Percentiles rank a stretch among this genome's conserved stretches.
Evolutionary conservation across 2,113 vertebrate genomes (phyloP).

Genomic region (Acinonyx jubatus): DNA sequence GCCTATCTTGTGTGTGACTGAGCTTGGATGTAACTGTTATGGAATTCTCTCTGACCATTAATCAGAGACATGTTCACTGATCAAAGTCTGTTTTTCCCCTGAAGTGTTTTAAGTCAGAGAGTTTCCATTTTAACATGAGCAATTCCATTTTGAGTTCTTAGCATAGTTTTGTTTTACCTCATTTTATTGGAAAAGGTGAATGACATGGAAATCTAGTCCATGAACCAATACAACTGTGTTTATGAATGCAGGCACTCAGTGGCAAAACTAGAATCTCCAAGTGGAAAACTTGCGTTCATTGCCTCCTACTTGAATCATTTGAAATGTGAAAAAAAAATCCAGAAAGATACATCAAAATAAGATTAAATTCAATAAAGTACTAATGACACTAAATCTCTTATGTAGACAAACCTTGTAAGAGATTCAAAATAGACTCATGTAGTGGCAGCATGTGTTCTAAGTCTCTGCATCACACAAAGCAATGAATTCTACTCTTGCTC

Average conservation of each 20-base stretch:
- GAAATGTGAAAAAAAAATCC: not conserved
- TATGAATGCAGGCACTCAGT: not conserved
- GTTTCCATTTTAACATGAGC: constrained; percentile 5
- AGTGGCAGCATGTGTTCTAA: constrained; percentile 45
- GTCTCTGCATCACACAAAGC: constrained; percentile 49
- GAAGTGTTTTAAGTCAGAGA: not conserved
- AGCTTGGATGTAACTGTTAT: not conserved
- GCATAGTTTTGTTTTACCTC: not conserved
- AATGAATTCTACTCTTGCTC: not conserved
- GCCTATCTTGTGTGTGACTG: not conserved
- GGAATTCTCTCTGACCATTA: constrained; percentile 40
- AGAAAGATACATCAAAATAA: not conserved
- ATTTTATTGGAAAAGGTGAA: constrained; percentile 28
- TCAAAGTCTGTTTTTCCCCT: not conserved
- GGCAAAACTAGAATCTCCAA: not conserved
- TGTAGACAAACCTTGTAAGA: not conserved
- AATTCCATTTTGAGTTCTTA: constrained; percentile 22
- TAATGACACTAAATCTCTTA: not conserved
- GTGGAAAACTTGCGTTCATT: not conserved
- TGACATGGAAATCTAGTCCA: not conserved
- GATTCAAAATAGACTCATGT: not conserved
- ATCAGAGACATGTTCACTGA: not conserved
- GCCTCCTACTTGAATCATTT: not conserved
- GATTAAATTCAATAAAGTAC: not conserved
- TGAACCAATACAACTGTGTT: not conserved